Conservation (phyloP, 2,888 invertebrate species). For the Cartodere bifasciata region DNA sequence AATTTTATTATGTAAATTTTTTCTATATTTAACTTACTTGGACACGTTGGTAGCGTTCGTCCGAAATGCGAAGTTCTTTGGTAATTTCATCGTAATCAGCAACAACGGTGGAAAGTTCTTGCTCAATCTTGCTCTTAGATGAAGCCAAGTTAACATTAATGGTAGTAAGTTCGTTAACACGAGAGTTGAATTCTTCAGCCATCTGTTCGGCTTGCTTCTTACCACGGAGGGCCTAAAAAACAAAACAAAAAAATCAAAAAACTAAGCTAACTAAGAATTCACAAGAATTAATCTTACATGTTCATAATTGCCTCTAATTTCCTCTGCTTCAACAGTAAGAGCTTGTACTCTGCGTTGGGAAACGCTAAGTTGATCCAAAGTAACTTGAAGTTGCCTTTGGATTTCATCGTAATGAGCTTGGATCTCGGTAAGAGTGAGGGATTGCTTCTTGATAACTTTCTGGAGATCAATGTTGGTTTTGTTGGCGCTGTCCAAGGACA, state of each 20-base stretch:
- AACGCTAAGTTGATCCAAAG: conserved; percentile 84
- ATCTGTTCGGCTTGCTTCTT: conserved; percentile 83
- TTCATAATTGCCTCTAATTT: conserved; percentile 85
- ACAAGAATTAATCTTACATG: conserved; percentile 37
- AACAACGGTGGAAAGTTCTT: conserved; percentile 80
- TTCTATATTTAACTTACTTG: conserved; percentile 37
- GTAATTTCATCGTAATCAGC: conserved; percentile 97
- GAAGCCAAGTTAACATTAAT: conserved; percentile 93
- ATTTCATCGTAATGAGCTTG: conserved; percentile 94
- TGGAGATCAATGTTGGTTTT: conserved; percentile 95
- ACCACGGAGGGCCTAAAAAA: conserved; percentile 67
- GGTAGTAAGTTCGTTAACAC: conserved; percentile 88
- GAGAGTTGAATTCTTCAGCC: conserved; percentile 81
- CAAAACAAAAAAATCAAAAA: background rate
- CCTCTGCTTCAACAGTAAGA: conserved; percentile 90
- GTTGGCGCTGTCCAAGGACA: conserved; percentile 95
- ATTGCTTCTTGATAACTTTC: conserved; percentile 96
- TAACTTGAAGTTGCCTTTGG: conserved; percentile 90
- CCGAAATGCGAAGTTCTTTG: conserved; percentile 84
- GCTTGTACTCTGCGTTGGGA: conserved; percentile 84
- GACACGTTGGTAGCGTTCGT: conserved; percentile 91
- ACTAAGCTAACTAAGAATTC: background rate
- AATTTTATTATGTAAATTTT: conserved; percentile 1
- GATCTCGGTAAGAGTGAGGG: conserved; percentile 79
- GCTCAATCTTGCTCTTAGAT: conserved; percentile 89